Conservation (phyloP, 2,888 invertebrate species). For the Caenorhabditis sp. region DNA sequence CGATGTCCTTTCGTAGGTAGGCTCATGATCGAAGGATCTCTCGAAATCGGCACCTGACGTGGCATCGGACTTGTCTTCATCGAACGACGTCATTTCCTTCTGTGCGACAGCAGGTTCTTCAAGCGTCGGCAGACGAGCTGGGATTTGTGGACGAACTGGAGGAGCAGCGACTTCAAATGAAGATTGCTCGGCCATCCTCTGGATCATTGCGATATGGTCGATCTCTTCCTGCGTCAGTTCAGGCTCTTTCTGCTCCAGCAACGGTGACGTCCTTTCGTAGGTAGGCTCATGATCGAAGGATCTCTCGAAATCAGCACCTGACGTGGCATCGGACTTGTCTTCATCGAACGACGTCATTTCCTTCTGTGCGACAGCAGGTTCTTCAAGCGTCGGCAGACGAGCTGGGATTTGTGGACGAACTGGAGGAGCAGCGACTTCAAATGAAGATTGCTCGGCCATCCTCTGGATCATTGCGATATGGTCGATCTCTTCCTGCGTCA, state of each 20-base stretch:
- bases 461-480: slow-evolving; percentile 38
- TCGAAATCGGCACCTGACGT: neutral
- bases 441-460: slow-evolving; percentile 17
- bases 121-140: neutral
- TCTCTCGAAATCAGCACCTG: slow-evolving; percentile 14
- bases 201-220: slow-evolving; percentile 25
- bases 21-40: too few species aligned
- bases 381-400: slow-evolving; percentile 8
- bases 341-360: neutral
- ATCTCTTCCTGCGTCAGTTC: slow-evolving; percentile 11
- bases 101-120: neutral
- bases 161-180: slow-evolving; percentile 14
- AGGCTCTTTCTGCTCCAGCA: too few species aligned
- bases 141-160: neutral
- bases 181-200: slow-evolving; percentile 14
- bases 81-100: neutral
- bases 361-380: neutral
- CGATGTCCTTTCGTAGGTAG: too few species aligned
- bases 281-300: slow-evolving; percentile 31
- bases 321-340: slow-evolving; percentile 15
- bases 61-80: neutral
- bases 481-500: slow-evolving; percentile 25
- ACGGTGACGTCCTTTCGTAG: too few species aligned
- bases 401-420: slow-evolving; percentile 6
- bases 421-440: slow-evolving; percentile 15